These are phyloP conservation scores for Drymonia ruficornis DNA, from an alignment of 2,888 invertebrate species.

Conservation along the genomic window DNA sequence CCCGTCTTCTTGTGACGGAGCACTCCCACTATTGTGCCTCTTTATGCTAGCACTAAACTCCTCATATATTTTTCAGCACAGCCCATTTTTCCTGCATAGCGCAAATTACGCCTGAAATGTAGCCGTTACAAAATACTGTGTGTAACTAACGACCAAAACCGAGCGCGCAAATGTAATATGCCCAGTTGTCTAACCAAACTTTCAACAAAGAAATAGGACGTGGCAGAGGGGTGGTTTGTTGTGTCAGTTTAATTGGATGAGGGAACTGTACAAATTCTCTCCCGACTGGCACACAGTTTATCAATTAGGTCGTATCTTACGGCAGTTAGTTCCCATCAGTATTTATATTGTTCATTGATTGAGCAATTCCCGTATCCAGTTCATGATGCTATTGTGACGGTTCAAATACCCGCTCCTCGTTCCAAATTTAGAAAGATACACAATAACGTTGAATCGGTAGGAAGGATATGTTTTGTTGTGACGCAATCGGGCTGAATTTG, in stretches of 20 bases:
- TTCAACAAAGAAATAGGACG: constrained; percentile 40
- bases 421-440: constrained; percentile 28
- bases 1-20: constrained; percentile 48
- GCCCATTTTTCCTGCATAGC: too few species aligned
- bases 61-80: constrained; percentile 43
- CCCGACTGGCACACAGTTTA: constrained; percentile 57
- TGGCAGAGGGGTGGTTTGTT: constrained; percentile 50
- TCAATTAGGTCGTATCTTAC: constrained; percentile 69
- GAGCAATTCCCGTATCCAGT: constrained; percentile 52
- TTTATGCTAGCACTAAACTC: constrained; percentile 35
- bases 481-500: constrained; percentile 11
- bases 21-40: constrained; percentile 51
- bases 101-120: neutral
- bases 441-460: constrained; percentile 20
- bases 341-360: constrained; percentile 67
- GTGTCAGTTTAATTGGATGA: constrained; percentile 67
- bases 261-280: constrained; percentile 58
- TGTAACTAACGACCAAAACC: constrained; percentile 12
- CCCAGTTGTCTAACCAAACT: constrained; percentile 32
- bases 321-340: constrained; percentile 57
- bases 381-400: constrained; percentile 37
- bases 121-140: constrained; percentile 22
- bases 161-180: constrained; percentile 11
- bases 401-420: constrained; percentile 34
- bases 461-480: constrained; percentile 13